These are phyloP conservation scores for Lycopodina hypogea DNA, from an alignment of 37 sponge, comb jelly and placozoan genomes.

Conservation along the genomic window DNA sequence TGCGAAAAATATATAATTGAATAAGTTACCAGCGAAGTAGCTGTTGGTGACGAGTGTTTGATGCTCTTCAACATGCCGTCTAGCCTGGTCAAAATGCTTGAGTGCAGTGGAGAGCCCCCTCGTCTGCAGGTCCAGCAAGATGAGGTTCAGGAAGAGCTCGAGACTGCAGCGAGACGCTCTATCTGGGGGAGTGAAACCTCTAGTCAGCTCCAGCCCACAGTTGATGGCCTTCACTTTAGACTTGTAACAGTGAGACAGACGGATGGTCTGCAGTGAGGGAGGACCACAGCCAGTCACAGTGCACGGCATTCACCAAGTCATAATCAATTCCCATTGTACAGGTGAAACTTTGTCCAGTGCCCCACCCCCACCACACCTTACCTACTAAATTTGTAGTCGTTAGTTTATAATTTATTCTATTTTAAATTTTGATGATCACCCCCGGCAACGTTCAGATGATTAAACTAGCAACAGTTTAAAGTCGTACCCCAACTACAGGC, in stretches of 20 bases:
- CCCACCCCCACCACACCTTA: too few relatives aligned
- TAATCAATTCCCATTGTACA: too few relatives aligned
- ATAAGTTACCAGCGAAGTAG: too few relatives aligned
- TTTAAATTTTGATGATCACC: too few relatives aligned
- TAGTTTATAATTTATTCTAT: too few relatives aligned
- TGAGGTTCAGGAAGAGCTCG: conserved; percentile 25
- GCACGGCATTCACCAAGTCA: not conserved
- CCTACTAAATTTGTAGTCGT: too few relatives aligned
- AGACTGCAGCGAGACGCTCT: conserved; percentile 14
- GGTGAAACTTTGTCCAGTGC: too few relatives aligned
- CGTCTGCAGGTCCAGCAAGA: conserved; percentile 19
- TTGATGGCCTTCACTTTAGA: conserved; percentile 1
- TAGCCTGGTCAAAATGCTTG: not conserved
- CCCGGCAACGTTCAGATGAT: too few relatives aligned
- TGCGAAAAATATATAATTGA: too few relatives aligned
- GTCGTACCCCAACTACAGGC: too few relatives aligned
- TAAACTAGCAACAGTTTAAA: too few relatives aligned
- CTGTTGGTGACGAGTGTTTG: too few relatives aligned
- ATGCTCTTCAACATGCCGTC: not conserved
- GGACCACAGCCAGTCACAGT: not conserved
- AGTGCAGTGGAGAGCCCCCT: conserved; percentile 10
- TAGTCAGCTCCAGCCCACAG: not conserved
- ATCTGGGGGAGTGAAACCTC: not conserved
- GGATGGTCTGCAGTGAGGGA: not conserved
- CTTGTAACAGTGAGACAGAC: conserved; percentile 5